Conservation (phyloP, 1,140 invertebrate genomes). For the Chelonus insularis region DNA sequence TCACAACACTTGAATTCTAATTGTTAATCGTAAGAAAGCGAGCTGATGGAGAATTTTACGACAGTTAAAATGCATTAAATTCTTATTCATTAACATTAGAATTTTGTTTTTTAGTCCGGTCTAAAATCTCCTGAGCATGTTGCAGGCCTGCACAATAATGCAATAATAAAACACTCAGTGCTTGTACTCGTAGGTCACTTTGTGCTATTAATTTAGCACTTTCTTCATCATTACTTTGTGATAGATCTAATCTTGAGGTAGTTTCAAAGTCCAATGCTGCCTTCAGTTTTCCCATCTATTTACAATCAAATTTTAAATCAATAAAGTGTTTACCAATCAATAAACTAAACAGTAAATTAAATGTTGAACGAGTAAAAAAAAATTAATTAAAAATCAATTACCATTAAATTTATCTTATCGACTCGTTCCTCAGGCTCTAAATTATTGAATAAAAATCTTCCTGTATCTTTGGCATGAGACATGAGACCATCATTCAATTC, state of each 20-base stretch:
- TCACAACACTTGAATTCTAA: too few relatives aligned
- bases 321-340: slow-evolving; percentile 8
- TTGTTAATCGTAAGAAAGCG: too few relatives aligned
- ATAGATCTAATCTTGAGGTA: slow-evolving; percentile 54
- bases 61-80: too few relatives aligned
- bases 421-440: slow-evolving; percentile 65
- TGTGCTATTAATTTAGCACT: slow-evolving; percentile 64
- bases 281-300: slow-evolving; percentile 75
- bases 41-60: too few relatives aligned
- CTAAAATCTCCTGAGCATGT: slow-evolving; percentile 63
- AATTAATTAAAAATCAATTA: slow-evolving; percentile 43
- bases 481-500: slow-evolving; percentile 75
- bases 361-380: slow-evolving; percentile 4
- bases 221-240: slow-evolving; percentile 56
- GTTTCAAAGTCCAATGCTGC: slow-evolving; percentile 70
- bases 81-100: background rate
- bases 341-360: too few relatives aligned
- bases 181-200: slow-evolving; percentile 76
- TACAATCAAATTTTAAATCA: slow-evolving; percentile 12
- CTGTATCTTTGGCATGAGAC: slow-evolving; percentile 76
- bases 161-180: slow-evolving; percentile 79
- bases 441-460: slow-evolving; percentile 71
- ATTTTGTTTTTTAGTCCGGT: slow-evolving; percentile 37
- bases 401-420: slow-evolving; percentile 72
- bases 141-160: slow-evolving; percentile 84